These are phyloP conservation scores for Urocynchramus pylzowi DNA, from an alignment of 2,113 vertebrate species.

Conservation along the genomic window DNA sequence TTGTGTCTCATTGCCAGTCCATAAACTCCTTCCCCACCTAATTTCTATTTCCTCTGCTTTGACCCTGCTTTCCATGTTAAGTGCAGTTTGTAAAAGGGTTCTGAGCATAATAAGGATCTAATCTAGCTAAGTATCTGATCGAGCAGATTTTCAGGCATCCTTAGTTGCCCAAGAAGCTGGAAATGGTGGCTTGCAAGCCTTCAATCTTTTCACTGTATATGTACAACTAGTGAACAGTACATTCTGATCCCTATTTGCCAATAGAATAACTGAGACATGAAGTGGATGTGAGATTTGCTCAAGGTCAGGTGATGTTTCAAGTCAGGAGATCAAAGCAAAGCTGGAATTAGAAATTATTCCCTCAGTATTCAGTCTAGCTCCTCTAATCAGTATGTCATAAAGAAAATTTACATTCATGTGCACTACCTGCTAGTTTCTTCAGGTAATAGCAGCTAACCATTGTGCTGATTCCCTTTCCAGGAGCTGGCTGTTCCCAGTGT, in stretches of 20 bases:
- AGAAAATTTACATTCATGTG: background rate
- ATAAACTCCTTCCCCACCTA: background rate
- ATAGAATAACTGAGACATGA: background rate
- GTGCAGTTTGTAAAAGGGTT: background rate
- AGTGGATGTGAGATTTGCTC: background rate
- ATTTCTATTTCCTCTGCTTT: background rate
- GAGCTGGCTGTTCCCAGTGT: slow-evolving; percentile 76
- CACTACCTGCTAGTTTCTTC: background rate
- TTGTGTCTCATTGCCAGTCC: background rate
- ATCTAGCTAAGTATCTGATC: background rate
- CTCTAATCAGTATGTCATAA: background rate
- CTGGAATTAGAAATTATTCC: background rate
- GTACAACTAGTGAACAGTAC: background rate
- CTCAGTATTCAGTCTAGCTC: background rate
- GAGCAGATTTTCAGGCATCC: background rate
- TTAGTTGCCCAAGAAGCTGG: background rate
- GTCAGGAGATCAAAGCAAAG: background rate
- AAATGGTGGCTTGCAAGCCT: background rate
- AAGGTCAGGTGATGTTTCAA: background rate
- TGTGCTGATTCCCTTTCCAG: slow-evolving; percentile 67
- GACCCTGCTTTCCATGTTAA: background rate
- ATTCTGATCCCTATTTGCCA: background rate
- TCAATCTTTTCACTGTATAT: background rate
- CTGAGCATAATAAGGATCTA: background rate
- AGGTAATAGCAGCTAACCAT: background rate